Percentiles rank a stretch among this genome's conserved stretches.
phyloP scores from a whole-genome alignment of 1,140 invertebrate species.

The Acyrthosiphon pisum region DNA sequence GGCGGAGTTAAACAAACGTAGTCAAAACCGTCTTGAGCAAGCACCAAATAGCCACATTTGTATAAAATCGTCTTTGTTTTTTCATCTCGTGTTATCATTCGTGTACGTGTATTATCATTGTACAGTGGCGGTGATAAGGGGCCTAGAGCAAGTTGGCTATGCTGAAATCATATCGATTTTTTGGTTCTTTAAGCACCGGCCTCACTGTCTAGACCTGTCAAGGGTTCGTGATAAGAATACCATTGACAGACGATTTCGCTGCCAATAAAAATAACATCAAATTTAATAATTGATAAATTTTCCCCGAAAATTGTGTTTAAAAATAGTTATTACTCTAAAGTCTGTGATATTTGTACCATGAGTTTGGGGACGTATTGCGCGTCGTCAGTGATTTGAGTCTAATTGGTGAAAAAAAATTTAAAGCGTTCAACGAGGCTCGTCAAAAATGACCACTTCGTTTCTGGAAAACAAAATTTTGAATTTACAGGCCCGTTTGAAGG shows the following conservation, averaged over 20 bases:
- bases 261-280: slow-evolving; percentile 44
- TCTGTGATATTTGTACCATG: neutral
- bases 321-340: slow-evolving; percentile 5
- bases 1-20: neutral
- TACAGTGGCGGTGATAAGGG: neutral
- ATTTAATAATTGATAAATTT: slow-evolving; percentile 32
- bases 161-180: neutral
- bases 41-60: neutral
- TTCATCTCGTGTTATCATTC: slow-evolving; percentile 32
- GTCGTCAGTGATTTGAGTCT: neutral
- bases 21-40: neutral
- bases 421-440: neutral
- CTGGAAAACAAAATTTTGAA: slow-evolving; percentile 72
- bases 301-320: slow-evolving; percentile 29
- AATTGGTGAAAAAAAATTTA: neutral
- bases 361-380: neutral
- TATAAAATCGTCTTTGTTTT: slow-evolving; percentile 25
- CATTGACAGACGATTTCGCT: slow-evolving; percentile 25
- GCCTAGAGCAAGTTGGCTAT: neutral
- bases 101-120: slow-evolving; percentile 56
- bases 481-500: slow-evolving; percentile 70
- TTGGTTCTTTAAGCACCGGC: neutral
- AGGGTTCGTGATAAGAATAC: slow-evolving; percentile 47
- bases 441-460: slow-evolving; percentile 63
- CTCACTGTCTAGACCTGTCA: slow-evolving; percentile 4